These are phyloP conservation scores for Strongylocentrotus purpuratus DNA, from an alignment of 35 echinoderm and acorn worm genomes.

Conservation along the genomic window DNA sequence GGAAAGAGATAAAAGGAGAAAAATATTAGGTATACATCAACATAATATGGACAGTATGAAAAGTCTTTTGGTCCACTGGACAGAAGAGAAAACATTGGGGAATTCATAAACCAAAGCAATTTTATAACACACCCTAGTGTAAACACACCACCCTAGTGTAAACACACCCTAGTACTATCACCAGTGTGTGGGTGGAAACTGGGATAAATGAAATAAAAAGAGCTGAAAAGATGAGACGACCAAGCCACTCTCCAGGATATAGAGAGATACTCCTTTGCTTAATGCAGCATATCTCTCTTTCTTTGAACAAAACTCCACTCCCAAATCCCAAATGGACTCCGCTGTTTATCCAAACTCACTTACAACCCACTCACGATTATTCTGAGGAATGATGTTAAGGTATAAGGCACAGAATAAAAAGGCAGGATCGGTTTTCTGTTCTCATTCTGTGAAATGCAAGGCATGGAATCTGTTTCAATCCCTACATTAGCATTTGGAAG, in stretches of 20 bases:
- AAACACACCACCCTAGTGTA: not conserved
- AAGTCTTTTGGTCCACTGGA: too few relatives aligned
- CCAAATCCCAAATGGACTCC: not conserved
- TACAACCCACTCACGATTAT: not conserved
- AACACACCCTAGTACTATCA: not conserved
- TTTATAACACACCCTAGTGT: not conserved
- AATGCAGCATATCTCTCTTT: not conserved
- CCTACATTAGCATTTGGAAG: not conserved
- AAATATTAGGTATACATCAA: too few relatives aligned
- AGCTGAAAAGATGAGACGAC: not conserved
- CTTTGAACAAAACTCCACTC: conserved; percentile 1
- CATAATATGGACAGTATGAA: too few relatives aligned
- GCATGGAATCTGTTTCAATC: not conserved
- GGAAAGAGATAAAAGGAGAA: too few relatives aligned
- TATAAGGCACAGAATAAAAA: not conserved
- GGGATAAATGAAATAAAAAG: not conserved
- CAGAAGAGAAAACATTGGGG: too few relatives aligned
- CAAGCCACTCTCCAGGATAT: not conserved
- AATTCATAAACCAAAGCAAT: not conserved
- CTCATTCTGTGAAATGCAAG: not conserved
- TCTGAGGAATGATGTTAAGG: not conserved
- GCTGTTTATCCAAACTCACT: conserved; percentile 9
- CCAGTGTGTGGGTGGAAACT: not conserved
- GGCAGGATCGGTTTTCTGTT: not conserved
- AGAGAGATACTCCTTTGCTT: not conserved